Base-by-base conservation (phyloP, 2,113 vertebrate genomes). In the Turdus rufiventris region DNA sequence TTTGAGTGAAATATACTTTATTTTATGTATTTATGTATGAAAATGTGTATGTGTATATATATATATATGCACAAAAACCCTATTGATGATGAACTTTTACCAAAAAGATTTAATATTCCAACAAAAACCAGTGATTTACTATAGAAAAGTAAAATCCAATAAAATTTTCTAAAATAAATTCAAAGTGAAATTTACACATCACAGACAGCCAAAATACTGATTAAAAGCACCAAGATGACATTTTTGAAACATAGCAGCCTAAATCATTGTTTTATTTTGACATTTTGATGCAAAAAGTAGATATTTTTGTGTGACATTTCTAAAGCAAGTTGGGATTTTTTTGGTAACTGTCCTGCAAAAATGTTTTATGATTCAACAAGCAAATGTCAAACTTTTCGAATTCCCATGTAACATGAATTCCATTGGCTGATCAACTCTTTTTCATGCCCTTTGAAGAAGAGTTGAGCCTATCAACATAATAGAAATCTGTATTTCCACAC, bases 231-330 rank as follows among this genome's bases (percentile, higher is more conserved):
- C 36, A 96, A 91, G 80, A 0, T 92, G 94, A 87, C 93, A 92
- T 91, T 94, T 51, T 94, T 92, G 95, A 95, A 93, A 81, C 57
- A 72, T 75, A 94, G 67, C 84, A 87, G 86, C 86, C 90, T 96
- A 95, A 94, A 96, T 96, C 89, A 89, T 84, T 91, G 65, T 84
- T 94, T 95, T 97, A 92, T 96, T 97, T 95, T 97, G 96, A 97
- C 95, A 96, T 91, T 96, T 96, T 94, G 57, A 93, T 84, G 84
- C 57, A 92, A 93, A 95, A 96, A 77, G 68, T 60, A 84, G 91
- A 87, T 93, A 91, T 92, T 97, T 95, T 88, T 67, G 68, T 93
- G 76, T 95, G 79, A 96, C 94, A 95, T 96, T 94, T 97, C 80
- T 86, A 95, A 89, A 94, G 70, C 73, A 93, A 92, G 86, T 92